phyloP scores from a whole-genome alignment of 2,113 vertebrate species.

The Circaetus gallicus region DNA sequence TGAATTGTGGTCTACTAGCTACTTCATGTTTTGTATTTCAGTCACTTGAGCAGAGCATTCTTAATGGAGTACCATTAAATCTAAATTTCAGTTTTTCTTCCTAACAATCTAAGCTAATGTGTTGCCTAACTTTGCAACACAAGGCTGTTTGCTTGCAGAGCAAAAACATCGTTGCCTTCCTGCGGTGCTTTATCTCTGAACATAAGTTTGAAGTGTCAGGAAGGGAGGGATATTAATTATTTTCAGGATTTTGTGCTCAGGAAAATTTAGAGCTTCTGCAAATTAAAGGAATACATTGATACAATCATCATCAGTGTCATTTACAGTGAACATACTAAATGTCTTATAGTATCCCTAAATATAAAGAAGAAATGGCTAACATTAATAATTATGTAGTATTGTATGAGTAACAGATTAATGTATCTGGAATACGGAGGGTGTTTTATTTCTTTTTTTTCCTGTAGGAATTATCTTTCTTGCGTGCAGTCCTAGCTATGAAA shows the following conservation, averaged over 20 bases:
- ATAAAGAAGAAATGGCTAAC: neutral
- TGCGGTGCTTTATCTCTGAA: neutral
- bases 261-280: neutral
- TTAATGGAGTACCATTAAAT: neutral
- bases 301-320: neutral
- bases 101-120: neutral
- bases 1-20: neutral
- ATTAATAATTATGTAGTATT: neutral
- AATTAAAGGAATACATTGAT: neutral
- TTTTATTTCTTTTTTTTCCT: neutral
- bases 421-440: neutral
- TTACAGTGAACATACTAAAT: neutral
- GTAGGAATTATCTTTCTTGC: constrained; percentile 89
- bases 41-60: neutral
- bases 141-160: neutral
- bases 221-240: neutral
- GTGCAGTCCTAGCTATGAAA: constrained; percentile 84
- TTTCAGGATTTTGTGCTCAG: neutral
- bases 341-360: neutral
- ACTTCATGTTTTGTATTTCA: neutral
- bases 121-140: neutral
- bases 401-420: neutral
- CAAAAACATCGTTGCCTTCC: neutral
- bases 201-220: neutral
- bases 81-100: neutral